Evolutionary conservation across 2,113 vertebrate species (phyloP).

Genomic region (Syrrhaptes paradoxus): DNA sequence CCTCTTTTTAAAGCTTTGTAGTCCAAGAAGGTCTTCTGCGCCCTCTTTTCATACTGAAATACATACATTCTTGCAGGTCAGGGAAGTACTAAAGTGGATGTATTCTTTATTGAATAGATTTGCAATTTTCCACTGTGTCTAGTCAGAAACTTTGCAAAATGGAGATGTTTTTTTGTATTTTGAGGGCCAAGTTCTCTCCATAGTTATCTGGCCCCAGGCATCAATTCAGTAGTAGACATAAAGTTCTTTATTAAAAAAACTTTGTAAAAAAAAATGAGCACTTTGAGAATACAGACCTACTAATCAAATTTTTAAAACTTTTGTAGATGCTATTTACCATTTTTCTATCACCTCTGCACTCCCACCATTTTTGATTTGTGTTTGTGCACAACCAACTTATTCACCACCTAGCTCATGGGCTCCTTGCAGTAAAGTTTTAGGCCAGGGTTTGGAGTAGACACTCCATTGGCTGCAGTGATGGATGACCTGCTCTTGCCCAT

Average conservation of each 20-base stretch:
- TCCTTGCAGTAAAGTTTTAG: neutral
- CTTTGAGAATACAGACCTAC: neutral
- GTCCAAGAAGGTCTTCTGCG: neutral
- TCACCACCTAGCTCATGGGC: neutral
- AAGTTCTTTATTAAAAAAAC: neutral
- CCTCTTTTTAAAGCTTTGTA: neutral
- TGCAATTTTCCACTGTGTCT: neutral
- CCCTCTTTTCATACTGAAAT: neutral
- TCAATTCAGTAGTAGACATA: neutral
- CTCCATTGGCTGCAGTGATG: neutral
- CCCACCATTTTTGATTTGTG: conserved; percentile 22
- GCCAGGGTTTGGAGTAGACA: neutral
- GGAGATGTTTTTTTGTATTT: neutral
- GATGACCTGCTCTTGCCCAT: neutral
- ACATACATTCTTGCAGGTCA: neutral
- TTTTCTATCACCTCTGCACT: neutral
- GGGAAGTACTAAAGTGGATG: neutral
- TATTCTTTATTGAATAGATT: neutral
- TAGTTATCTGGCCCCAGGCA: neutral
- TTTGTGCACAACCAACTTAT: neutral
- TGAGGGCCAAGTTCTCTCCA: neutral
- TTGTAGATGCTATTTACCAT: neutral
- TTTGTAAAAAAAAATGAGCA: neutral
- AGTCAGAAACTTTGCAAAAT: conserved; percentile 13
- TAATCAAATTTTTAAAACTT: neutral